Evolutionary conservation across 1,140 invertebrate genomes (phyloP).

Genomic region (Drosophila novamexicana): DNA sequence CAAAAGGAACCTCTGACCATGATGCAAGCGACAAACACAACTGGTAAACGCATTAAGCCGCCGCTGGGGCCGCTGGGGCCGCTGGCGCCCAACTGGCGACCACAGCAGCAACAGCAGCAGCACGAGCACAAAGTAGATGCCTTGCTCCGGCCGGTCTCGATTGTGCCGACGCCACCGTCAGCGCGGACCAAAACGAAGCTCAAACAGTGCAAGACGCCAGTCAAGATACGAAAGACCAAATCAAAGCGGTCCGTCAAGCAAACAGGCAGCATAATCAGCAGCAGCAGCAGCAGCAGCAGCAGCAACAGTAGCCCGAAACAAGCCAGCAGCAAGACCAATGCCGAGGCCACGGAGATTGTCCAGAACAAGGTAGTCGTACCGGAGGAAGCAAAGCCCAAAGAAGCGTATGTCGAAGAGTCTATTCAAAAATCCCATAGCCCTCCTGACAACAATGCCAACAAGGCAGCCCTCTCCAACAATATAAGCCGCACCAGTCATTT

Average conservation of each 20-base stretch:
- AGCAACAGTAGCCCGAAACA: neutral
- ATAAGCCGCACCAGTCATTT: slow-evolving; percentile 40
- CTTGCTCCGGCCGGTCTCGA: neutral
- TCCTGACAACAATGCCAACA: too few relatives aligned
- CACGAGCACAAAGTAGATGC: neutral
- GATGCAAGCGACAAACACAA: neutral
- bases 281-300: neutral
- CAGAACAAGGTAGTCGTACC: neutral
- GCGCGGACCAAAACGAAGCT: neutral
- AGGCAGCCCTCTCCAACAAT: slow-evolving; percentile 3
- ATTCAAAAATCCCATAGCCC: too few relatives aligned
- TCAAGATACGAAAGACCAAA: neutral
- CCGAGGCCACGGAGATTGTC: neutral
- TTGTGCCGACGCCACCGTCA: too few relatives aligned
- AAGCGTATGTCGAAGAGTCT: too few relatives aligned
- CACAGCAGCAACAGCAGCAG: slow-evolving; percentile 43
- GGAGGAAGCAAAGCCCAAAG: neutral
- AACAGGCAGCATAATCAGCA: neutral
- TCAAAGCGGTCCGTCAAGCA: neutral
- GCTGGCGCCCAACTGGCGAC: slow-evolving; percentile 19
- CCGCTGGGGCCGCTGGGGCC: slow-evolving; percentile 46
- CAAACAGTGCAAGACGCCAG: neutral
- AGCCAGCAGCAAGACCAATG: neutral
- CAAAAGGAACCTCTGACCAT: neutral
- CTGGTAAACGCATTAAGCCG: neutral